Base-by-base conservation (phyloP, 1,140 invertebrate genomes). In the Drosophila setifemur region DNA sequence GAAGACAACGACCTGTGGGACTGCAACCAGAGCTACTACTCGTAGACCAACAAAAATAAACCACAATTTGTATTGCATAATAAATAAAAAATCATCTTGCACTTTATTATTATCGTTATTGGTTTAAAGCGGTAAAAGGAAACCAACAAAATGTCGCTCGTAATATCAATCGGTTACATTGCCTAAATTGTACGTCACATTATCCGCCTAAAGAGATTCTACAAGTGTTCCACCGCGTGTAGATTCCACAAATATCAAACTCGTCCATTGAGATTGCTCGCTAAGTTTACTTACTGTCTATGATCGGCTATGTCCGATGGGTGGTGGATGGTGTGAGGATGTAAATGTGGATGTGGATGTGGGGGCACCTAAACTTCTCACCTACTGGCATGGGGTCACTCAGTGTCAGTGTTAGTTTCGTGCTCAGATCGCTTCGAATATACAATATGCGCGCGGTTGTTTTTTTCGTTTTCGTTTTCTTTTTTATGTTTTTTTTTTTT, bases 121-220 rank as follows among this genome's bases (percentile, higher is more conserved):
- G 61, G 55, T 64, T 64, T 66, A 64, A 82, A 81, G 76, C 76
- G 79, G 70, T 77, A 82, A 67, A 71, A 74, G 81, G 79, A 86
- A 85, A 85, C 79, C 79, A 85, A 86, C 70, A 85, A 79, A 85
- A 81, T 78, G 83, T 85, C 79, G 81, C 71, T 72, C 71, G 71
- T 85, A 86, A 85, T 85, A 85, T 86, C 81, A 86, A 79, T 85
- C 71, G 79, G 79, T 83, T 83, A 83, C 47, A 83, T 72, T 74
- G 64, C 74, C 78, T 71, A 75, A 69, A 66, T 66, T 66, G 61
- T 66, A 66, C 61, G 61, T 66, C 43, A 40, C 57, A 31, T 66
- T 66, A 64, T 66, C 61, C 43, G 25, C 64, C 68, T 67, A n/a
- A 43, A 78, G 54, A 79, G 71, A 72, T 83, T 61, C 81, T 72